phyloP scores from a whole-genome alignment of 92 coral and sea anemone genomes.

The Meandrina meandrites region DNA sequence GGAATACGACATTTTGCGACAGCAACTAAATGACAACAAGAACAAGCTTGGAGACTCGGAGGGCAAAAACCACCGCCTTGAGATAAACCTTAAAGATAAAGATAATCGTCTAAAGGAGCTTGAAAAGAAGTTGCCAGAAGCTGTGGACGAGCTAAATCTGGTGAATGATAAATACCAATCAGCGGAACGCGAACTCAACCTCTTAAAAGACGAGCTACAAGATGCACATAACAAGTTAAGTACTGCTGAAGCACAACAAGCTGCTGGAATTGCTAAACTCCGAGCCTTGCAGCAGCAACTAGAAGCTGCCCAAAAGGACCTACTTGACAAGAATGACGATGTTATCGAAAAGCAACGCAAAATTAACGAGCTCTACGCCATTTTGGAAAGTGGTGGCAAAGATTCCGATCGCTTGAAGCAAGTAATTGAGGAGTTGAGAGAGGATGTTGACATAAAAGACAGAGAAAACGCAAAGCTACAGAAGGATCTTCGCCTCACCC shows the following conservation, averaged over 20 bases:
- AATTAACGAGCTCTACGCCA: constrained; percentile 74
- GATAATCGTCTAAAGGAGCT: constrained; percentile 65
- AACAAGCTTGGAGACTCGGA: constrained; percentile 72
- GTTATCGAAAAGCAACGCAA: constrained; percentile 70
- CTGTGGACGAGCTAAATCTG: constrained; percentile 67
- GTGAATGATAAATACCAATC: constrained; percentile 65
- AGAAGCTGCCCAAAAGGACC: constrained; percentile 67
- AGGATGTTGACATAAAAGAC: constrained; percentile 71
- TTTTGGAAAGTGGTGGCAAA: constrained; percentile 72
- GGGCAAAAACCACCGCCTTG: constrained; percentile 69
- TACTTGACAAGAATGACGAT: constrained; percentile 72
- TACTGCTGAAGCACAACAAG: constrained; percentile 74
- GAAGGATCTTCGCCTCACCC: constrained; percentile 59
- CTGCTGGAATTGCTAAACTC: constrained; percentile 63
- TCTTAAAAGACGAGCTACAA: constrained; percentile 58
- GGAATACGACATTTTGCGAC: constrained; percentile 56
- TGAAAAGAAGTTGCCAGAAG: constrained; percentile 70
- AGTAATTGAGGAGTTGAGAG: constrained; percentile 71
- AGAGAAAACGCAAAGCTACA: constrained; percentile 74
- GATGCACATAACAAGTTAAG: constrained; percentile 70
- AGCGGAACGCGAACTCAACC: constrained; percentile 63
- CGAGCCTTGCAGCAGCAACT: constrained; percentile 72
- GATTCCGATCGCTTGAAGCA: constrained; percentile 78
- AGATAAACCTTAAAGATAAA: constrained; percentile 61
- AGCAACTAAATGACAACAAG: constrained; percentile 64